Base-by-base conservation (phyloP, 2,888 invertebrate species). In the Drosophila robusta region DNA sequence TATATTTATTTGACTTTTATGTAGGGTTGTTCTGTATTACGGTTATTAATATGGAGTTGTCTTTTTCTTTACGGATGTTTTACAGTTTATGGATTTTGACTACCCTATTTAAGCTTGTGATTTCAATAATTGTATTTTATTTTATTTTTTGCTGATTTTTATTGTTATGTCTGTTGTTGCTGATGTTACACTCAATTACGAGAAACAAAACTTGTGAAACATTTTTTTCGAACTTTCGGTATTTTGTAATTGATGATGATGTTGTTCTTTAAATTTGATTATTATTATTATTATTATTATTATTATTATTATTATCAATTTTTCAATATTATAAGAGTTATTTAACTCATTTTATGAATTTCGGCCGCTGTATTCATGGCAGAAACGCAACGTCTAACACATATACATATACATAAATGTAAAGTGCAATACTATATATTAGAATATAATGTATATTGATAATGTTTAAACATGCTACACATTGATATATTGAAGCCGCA, bases 391-490 rank as follows among this genome's bases (percentile, higher is more conserved):
- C 85, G 75, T 55, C 75, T 86, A 88, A 85, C 80, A 87, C 88
- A 86, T 85, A 86, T 86, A 88, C 86, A 87, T 86, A 86, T 82
- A 88, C 88, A 80, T 83, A 85, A 79, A 85, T 87, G 75, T 85
- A 68, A 78, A 80, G 87, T 87, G 78, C 77, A 76, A 54, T 70
- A 67, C 63, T 71, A 58, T 57, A 41, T 46, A 47, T 36, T 52
- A 50, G 46, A 65, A 50, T 63, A 66, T 67, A 60, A 57, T 65
- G 52, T 46, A 70, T 70, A 70, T 70, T 46, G 46, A 55, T 58
- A 72, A 69, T 80, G 67, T 55, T 79, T 69, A 74, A 75, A 89
- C 83, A 67, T 87, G 80, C 87, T 90, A 90, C 83, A 90, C 85
- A 80, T 82, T 76, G 77, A 88, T 80, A 87, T 82, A 80, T 75